Conservation (phyloP, 2,888 invertebrate genomes). For the Drosophila parthenogenetica region DNA sequence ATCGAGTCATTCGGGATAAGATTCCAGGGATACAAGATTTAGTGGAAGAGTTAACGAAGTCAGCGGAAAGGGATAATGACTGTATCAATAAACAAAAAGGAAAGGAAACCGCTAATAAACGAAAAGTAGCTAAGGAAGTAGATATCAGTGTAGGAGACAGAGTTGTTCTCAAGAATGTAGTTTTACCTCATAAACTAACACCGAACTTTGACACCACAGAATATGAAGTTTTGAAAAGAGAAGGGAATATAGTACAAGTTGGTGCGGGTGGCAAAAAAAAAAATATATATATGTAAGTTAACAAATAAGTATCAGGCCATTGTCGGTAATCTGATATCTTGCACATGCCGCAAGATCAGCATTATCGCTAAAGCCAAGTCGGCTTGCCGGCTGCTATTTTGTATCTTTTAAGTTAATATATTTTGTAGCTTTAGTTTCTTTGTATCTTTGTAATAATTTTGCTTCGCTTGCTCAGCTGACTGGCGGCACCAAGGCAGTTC, state of each 20-base stretch:
- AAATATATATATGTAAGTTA: too few relatives aligned
- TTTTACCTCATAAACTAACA: neutral
- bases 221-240: neutral
- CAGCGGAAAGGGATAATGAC: slow-evolving; percentile 5
- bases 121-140: neutral
- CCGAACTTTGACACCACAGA: neutral
- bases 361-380: too few relatives aligned
- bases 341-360: too few relatives aligned
- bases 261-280: neutral
- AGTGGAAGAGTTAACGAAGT: slow-evolving; percentile 2
- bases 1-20: slow-evolving; percentile 14
- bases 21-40: slow-evolving; percentile 9
- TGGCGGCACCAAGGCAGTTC: too few relatives aligned
- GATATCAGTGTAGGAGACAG: neutral
- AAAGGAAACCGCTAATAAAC: slow-evolving; percentile 4
- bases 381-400: too few relatives aligned
- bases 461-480: too few relatives aligned
- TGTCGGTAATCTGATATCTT: too few relatives aligned
- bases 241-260: neutral
- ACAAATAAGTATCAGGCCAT: too few relatives aligned
- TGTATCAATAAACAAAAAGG: neutral
- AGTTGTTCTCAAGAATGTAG: neutral
- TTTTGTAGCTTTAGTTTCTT: too few relatives aligned
- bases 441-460: too few relatives aligned
- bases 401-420: too few relatives aligned